Evolutionary conservation across 2,113 vertebrate species (phyloP).

Genomic region (Crotalus helleri): DNA sequence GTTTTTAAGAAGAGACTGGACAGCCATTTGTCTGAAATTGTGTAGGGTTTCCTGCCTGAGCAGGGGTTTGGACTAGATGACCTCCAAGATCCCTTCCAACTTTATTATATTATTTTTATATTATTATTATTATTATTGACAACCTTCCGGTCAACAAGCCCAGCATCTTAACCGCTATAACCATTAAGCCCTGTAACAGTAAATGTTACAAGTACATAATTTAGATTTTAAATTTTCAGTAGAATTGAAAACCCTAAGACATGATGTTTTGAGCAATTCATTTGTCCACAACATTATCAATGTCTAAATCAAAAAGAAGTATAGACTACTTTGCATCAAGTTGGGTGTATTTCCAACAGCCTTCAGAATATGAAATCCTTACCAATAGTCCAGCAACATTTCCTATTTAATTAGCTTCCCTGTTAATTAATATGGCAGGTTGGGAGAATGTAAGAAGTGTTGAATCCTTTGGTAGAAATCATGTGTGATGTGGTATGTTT

Average conservation of each 20-base stretch:
- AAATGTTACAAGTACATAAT: neutral
- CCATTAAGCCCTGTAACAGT: neutral
- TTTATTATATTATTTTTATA: no score
- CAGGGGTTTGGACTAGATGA: no score
- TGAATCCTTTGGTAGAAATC: neutral
- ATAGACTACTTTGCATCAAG: neutral
- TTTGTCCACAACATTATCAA: neutral
- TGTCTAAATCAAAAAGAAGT: neutral
- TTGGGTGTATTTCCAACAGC: neutral
- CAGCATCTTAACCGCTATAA: neutral
- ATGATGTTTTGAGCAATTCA: neutral
- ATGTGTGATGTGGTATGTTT: neutral
- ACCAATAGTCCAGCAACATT: neutral
- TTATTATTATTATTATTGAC: no score
- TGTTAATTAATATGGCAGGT: neutral
- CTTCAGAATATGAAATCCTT: neutral
- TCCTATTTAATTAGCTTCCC: neutral
- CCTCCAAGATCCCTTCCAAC: no score
- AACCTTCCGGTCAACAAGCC: neutral
- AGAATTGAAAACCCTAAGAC: neutral
- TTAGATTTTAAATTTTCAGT: neutral
- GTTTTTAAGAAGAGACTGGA: no score
- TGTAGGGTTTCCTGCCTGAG: no score
- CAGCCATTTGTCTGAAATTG: no score
- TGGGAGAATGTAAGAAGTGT: neutral